Evolutionary conservation across 2,113 vertebrate species (phyloP).

Genomic region (crab-eating macaque (Macaca fascicularis)): DNA sequence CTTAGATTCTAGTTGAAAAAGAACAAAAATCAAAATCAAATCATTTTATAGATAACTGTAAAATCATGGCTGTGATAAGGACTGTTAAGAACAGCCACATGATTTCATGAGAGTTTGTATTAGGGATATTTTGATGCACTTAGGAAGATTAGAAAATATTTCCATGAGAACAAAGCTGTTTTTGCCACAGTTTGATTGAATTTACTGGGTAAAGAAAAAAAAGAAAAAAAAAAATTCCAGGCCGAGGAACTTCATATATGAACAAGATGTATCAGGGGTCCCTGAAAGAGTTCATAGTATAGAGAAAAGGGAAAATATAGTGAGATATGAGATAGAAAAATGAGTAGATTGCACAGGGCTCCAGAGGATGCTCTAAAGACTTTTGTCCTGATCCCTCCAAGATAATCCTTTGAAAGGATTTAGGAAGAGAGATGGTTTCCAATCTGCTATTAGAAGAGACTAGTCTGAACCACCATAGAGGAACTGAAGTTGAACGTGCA

Average conservation of each 20-base stretch:
- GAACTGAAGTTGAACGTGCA: neutral
- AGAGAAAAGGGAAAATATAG: neutral
- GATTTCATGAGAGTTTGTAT: accelerated
- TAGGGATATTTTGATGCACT: neutral
- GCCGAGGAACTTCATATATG: neutral
- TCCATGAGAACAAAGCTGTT: neutral
- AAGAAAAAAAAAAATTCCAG: neutral
- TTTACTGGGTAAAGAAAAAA: neutral
- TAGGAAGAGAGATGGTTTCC: neutral
- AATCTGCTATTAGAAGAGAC: neutral
- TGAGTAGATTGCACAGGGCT: no score
- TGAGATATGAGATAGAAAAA: neutral
- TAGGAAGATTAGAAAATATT: neutral
- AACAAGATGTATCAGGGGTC: neutral
- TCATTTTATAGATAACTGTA: neutral
- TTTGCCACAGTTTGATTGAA: neutral
- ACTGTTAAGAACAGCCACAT: neutral
- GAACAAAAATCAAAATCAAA: neutral
- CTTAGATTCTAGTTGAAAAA: neutral
- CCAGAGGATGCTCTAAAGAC: neutral
- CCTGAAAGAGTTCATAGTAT: neutral
- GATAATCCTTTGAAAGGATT: neutral
- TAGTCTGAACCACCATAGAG: neutral
- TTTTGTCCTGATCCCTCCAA: neutral
- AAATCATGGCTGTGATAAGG: neutral